Evolutionary conservation across 64 coral and sea anemone genomes (phyloP), one percentile per base, ranked within the genome.

Genomic region (Montipora cactus): DNA sequence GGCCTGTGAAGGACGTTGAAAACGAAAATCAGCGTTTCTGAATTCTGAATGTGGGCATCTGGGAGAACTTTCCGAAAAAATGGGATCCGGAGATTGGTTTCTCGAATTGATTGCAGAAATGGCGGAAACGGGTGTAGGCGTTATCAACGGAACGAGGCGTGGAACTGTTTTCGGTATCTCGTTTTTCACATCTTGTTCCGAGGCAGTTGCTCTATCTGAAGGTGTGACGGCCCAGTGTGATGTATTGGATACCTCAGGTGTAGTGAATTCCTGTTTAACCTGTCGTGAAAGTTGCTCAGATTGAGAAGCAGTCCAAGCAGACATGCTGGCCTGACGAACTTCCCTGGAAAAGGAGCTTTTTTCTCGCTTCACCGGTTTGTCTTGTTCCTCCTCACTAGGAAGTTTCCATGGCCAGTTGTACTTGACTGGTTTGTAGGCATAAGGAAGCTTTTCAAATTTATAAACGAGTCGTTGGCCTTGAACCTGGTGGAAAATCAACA

Each of bases 391-490:
- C 19, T 49, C 64, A 46, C 13, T 7, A 46, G 82, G 82, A 28
- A 23, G 15, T 49, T 48, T 67, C 82, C 82, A 86, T 19, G 82
- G 82, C 82, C 82, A 86, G 66, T 86, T 86, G 45, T 86, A 86
- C 46, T 46, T 86, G 8, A 86, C 66, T 20, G 82, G 82, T 46
- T 86, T 86, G 52, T 92, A 92, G 44, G 72, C 70, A 22, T 84
- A 92, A 67, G 90, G 90, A 73, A 92, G 81, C 25, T 92, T 74
- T 13, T 76, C 58, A n/a, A 92, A 92, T 64, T 75, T 92, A 21
- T 92, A 92, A 23, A 92, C 90, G 9, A 92, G 73, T 77, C 81
- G 75, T 86, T 92, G 80, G 5, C 90, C 90, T 68, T 73, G 82
- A 76, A 92, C 90, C 90, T 92, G 79, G 3, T 0, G 53, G n/a